Evolutionary conservation across 1,140 invertebrate species (phyloP).

Genomic region (Drosophila lowei): DNA sequence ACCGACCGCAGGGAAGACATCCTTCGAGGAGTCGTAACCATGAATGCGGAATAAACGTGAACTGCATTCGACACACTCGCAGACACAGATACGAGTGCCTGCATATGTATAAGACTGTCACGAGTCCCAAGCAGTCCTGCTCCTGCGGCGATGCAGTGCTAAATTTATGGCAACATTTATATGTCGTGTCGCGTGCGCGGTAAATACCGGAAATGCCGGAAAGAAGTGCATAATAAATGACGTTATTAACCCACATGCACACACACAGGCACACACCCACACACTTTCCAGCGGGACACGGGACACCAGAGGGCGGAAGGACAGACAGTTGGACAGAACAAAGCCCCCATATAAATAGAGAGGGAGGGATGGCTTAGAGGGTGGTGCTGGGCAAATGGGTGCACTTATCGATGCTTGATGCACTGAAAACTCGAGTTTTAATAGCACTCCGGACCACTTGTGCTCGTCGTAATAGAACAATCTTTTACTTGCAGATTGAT

Average conservation of each 20-base stretch:
- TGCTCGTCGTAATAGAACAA: too few species aligned
- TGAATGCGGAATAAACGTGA: constrained; percentile 61
- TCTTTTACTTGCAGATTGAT: too few species aligned
- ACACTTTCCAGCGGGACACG: not conserved
- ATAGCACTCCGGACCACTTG: not conserved
- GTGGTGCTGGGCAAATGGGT: not conserved
- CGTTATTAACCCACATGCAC: constrained; percentile 80
- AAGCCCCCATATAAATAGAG: constrained; percentile 38
- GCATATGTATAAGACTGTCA: not conserved
- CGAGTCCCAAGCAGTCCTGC: too few species aligned
- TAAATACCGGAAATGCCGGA: constrained; percentile 81
- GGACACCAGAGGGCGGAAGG: not conserved
- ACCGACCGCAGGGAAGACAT: constrained; percentile 63
- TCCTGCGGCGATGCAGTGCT: constrained; percentile 64
- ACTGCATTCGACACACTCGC: constrained; percentile 45
- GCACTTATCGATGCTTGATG: constrained; percentile 16
- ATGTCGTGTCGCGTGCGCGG: constrained; percentile 81
- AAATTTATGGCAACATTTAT: constrained; percentile 82
- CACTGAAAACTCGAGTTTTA: constrained; percentile 1
- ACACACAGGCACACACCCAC: constrained; percentile 7
- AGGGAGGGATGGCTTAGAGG: constrained; percentile 3
- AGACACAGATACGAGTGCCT: not conserved
- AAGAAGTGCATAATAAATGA: constrained; percentile 82
- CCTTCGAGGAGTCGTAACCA: constrained; percentile 50
- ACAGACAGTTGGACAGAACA: constrained; percentile 26